Evolutionary conservation across 2,888 invertebrate genomes (phyloP).

Genomic region (Calameuta idolon): DNA sequence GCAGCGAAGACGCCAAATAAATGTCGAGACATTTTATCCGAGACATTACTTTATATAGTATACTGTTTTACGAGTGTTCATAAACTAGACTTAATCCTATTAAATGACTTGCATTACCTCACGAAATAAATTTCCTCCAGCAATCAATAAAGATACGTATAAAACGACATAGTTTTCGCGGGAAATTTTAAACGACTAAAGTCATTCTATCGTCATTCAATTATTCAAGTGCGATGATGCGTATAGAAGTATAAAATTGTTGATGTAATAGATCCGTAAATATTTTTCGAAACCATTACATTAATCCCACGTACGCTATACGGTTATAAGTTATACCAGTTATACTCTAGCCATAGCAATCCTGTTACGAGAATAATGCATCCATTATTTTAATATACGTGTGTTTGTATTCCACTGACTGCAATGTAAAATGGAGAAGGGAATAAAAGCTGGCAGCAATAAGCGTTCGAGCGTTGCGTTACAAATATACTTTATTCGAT

Average conservation of each 20-base stretch:
- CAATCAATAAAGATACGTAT: not conserved
- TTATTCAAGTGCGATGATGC: not conserved
- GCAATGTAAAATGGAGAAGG: not conserved
- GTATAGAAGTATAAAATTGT: not conserved
- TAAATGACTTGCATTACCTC: not conserved
- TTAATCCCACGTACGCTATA: not conserved
- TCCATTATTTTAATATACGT: not conserved
- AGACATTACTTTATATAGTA: not conserved
- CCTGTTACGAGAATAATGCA: not conserved
- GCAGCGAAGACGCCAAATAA: not conserved
- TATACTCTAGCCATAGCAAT: not conserved
- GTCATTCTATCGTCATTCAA: not conserved
- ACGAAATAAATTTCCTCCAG: not conserved
- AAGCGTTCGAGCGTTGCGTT: conserved; percentile 34
- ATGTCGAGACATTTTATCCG: not conserved
- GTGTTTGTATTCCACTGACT: not conserved
- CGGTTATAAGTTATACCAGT: not conserved
- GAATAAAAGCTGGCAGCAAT: not conserved
- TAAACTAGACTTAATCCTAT: not conserved
- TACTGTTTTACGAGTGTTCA: not conserved
- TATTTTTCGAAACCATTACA: not conserved
- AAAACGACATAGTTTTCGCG: not conserved
- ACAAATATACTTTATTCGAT: conserved; percentile 58
- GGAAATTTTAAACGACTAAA: not conserved
- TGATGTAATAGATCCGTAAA: not conserved